A percentile compares a stretch with the other conserved stretches of the same genome.
Conservation (phyloP, 2,888 invertebrate species). For the Hirtodrosophila confusa region DNA sequence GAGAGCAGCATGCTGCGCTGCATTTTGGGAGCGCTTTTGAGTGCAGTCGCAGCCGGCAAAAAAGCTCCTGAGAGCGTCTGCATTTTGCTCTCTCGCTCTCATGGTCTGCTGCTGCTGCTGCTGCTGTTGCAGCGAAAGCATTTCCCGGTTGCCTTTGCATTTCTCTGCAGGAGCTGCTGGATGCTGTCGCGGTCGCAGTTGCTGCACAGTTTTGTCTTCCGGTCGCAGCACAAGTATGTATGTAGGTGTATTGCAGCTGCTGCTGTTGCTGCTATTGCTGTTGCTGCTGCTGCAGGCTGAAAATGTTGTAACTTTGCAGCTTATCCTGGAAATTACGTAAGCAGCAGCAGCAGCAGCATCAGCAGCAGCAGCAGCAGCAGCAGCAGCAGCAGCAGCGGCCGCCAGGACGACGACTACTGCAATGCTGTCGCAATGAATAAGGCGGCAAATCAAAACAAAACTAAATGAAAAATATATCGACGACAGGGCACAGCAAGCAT, state of each 20-base stretch:
- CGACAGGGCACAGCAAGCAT: slow-evolving; percentile 45
- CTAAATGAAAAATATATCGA: slow-evolving; percentile 77
- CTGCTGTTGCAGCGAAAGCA: slow-evolving; percentile 27
- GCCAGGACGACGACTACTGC: slow-evolving; percentile 73
- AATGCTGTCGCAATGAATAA: slow-evolving; percentile 80
- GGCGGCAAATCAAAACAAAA: slow-evolving; percentile 80
- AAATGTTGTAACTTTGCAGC: slow-evolving; percentile 79
- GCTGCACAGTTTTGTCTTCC: slow-evolving; percentile 59
- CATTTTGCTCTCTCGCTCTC: slow-evolving; percentile 13
- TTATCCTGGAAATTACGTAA: slow-evolving; percentile 79
- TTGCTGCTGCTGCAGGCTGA: slow-evolving; percentile 49
- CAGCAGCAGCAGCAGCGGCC: slow-evolving; percentile 33
- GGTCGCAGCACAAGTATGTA: slow-evolving; percentile 42
- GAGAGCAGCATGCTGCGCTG: slow-evolving; percentile 21
- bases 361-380: slow-evolving; percentile 42
- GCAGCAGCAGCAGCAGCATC: slow-evolving; percentile 43
- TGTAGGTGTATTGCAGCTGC: slow-evolving; percentile 54
- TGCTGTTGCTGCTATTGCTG: slow-evolving; percentile 30
- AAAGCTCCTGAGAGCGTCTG: slow-evolving; percentile 40
- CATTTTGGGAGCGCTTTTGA: slow-evolving; percentile 26
- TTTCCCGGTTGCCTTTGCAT: slow-evolving; percentile 48
- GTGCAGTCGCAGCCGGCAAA: slow-evolving; percentile 36
- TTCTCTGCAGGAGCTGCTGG: slow-evolving; percentile 63
- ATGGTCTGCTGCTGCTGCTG: slow-evolving; percentile 11
- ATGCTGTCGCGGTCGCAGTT: slow-evolving; percentile 53